Conservation (phyloP, 2,113 vertebrate species). For the Gracilinanus agilis region DNA sequence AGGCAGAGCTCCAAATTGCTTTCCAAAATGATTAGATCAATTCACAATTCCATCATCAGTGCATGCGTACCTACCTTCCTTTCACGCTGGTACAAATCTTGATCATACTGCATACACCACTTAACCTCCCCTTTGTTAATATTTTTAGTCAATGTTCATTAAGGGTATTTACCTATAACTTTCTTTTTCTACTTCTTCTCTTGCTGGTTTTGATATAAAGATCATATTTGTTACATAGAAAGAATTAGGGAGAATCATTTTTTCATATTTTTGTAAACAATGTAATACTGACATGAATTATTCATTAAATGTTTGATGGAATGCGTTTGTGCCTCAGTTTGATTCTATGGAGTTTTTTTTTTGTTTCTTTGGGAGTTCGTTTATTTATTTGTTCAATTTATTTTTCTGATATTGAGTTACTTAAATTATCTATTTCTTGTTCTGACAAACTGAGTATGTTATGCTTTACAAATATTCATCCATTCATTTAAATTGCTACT, state of each 20-base stretch:
- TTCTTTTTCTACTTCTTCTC: background rate
- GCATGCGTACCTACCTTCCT: background rate
- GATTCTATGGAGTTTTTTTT: background rate
- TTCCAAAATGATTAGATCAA: background rate
- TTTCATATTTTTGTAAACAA: background rate
- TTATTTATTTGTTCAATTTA: background rate
- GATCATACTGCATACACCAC: background rate
- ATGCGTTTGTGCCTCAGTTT: background rate
- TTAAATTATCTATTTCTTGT: constrained; percentile 54
- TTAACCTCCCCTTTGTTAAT: background rate
- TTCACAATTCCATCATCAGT: rapidly evolving
- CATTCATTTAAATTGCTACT: background rate
- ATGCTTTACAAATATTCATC: background rate
- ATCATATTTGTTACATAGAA: background rate
- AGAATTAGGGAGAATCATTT: background rate
- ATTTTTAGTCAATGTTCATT: constrained; percentile 4
- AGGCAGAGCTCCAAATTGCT: no score
- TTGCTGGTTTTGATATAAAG: background rate
- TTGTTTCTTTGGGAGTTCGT: background rate
- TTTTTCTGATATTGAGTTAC: constrained; percentile 1
- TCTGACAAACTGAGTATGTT: constrained; percentile 17
- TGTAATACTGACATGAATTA: background rate
- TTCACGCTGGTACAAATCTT: background rate
- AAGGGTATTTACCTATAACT: background rate
- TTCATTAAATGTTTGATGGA: background rate